These are phyloP conservation scores for Chelon auratus DNA, from an alignment of 2,797 vertebrate genomes.

Conservation along the genomic window DNA sequence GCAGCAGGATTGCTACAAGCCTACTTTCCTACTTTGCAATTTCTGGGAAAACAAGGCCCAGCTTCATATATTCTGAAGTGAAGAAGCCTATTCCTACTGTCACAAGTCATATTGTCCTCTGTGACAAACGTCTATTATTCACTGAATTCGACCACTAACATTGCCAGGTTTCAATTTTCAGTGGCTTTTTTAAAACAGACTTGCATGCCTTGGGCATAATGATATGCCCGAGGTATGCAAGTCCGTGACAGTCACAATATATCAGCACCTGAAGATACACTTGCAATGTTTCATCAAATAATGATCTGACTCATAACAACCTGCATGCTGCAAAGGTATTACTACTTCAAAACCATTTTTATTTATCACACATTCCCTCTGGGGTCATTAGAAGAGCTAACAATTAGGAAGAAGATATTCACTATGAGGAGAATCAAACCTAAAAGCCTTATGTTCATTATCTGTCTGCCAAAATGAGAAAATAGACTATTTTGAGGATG, in stretches of 20 bases:
- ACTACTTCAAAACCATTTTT: slow-evolving; percentile 36
- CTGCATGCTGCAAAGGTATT: slow-evolving; percentile 12
- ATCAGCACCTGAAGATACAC: slow-evolving; percentile 11
- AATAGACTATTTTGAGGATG: slow-evolving; percentile 3
- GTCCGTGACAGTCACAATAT: slow-evolving; percentile 1
- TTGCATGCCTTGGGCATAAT: not conserved
- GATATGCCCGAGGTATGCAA: not conserved
- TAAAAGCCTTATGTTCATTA: not conserved
- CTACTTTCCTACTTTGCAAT: no score
- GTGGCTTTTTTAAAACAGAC: not conserved
- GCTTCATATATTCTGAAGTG: no score
- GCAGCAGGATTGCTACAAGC: no score
- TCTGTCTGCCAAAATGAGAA: not conserved
- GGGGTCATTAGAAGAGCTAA: not conserved
- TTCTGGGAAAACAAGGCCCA: no score
- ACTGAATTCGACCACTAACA: not conserved
- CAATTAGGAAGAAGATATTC: slow-evolving; percentile 23
- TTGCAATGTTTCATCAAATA: slow-evolving; percentile 33
- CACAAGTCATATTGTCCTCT: no score
- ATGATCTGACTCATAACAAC: slow-evolving; percentile 25
- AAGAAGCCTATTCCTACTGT: no score
- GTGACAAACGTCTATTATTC: not conserved
- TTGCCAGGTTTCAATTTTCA: not conserved
- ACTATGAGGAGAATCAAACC: slow-evolving; percentile 3
- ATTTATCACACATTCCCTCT: slow-evolving; percentile 15